Conservation (phyloP, 2,797 vertebrate species). For the Eidolon dupreanum region DNA sequence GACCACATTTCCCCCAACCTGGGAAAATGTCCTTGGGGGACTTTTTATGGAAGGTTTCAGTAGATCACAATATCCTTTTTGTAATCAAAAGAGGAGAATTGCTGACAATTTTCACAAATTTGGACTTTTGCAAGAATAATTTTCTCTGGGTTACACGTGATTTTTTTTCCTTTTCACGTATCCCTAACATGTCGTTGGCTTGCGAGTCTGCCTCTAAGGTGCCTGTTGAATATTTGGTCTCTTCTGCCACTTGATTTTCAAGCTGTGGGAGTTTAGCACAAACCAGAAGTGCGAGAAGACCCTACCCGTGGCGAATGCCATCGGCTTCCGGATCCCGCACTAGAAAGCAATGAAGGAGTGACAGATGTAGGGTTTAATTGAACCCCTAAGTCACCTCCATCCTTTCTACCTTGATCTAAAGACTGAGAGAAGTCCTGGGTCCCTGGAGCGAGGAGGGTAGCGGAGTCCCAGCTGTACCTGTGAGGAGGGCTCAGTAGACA, state of each 20-base stretch:
- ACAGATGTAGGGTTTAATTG: no score
- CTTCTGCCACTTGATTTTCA: background rate
- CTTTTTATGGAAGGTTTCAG: background rate
- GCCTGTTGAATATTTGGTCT: background rate
- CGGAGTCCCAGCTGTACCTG: background rate
- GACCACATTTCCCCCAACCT: background rate
- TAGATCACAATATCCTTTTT: background rate
- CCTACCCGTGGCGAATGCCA: accelerated
- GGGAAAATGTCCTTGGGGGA: accelerated
- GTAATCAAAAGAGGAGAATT: slow-evolving; percentile 17
- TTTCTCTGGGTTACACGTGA: slow-evolving; percentile 7
- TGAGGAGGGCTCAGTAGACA: background rate
- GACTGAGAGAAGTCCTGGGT: accelerated
- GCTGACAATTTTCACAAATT: slow-evolving; percentile 31
- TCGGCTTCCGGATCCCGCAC: accelerated
- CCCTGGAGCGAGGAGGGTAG: background rate
- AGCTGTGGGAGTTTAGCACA: background rate
- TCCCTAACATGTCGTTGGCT: background rate
- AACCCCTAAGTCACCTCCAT: accelerated
- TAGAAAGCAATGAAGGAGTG: background rate
- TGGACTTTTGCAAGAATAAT: slow-evolving; percentile 43
- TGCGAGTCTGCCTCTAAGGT: accelerated
- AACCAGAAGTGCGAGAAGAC: no score
- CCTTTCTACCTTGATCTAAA: background rate
- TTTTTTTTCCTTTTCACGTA: background rate